These are phyloP conservation scores for Cantharis rustica DNA, from an alignment of 2,888 invertebrate genomes.

Conservation along the genomic window DNA sequence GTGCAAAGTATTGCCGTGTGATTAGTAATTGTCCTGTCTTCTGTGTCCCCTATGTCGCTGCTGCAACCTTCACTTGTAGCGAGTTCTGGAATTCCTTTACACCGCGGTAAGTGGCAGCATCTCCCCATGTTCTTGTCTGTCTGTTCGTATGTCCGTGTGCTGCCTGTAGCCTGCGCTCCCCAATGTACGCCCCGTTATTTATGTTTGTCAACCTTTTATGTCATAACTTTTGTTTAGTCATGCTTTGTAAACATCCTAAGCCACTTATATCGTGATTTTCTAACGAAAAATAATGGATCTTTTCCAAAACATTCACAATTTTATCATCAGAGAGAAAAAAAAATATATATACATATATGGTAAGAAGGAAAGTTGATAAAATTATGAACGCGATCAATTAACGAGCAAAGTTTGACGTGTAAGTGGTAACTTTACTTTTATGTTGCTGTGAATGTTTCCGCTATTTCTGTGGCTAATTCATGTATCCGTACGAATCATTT, in stretches of 20 bases:
- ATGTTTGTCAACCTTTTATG: constrained; percentile 41
- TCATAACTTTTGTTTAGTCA: constrained; percentile 26
- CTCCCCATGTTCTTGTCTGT: constrained; percentile 55
- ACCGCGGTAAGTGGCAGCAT: constrained; percentile 91
- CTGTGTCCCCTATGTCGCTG: constrained; percentile 76
- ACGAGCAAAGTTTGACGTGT: constrained; percentile 54
- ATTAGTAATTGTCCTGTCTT: constrained; percentile 60
- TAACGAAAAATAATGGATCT: neutral
- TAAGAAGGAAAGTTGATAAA: neutral
- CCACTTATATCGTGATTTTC: constrained; percentile 22
- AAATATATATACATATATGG: neutral
- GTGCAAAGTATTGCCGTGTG: constrained; percentile 54
- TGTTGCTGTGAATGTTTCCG: constrained; percentile 53
- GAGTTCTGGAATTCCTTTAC: constrained; percentile 99
- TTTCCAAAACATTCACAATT: neutral
- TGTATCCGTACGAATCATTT: constrained; percentile 40
- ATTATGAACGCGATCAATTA: neutral
- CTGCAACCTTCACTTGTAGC: constrained; percentile 70
- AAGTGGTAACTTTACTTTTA: constrained; percentile 61
- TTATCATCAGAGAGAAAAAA: neutral
- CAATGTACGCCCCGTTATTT: constrained; percentile 58
- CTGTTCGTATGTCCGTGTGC: constrained; percentile 56
- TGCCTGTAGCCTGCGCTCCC: constrained; percentile 53
- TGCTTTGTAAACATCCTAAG: constrained; percentile 28
- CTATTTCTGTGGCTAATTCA: constrained; percentile 49